These are phyloP conservation scores for Xestobium rufovillosum DNA, from an alignment of 2,888 invertebrate species.

Conservation along the genomic window DNA sequence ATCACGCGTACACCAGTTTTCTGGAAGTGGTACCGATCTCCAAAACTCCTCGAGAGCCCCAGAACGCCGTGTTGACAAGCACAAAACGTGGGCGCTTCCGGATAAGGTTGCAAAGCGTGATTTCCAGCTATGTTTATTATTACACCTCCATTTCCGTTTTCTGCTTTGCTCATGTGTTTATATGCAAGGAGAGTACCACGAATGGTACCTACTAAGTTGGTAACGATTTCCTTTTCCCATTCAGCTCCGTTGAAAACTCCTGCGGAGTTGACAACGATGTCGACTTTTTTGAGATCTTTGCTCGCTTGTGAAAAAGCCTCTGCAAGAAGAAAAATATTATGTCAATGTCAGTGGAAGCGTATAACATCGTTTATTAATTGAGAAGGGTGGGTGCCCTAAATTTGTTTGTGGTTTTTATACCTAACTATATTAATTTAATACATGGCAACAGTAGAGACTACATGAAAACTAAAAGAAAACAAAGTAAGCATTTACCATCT, in stretches of 20 bases:
- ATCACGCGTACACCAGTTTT: background rate
- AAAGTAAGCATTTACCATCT: background rate
- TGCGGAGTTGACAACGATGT: conserved; percentile 25
- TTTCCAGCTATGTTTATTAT: background rate
- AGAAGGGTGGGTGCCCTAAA: too few species aligned
- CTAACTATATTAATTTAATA: too few species aligned
- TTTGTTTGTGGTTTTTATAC: too few species aligned
- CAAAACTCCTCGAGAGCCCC: conserved; percentile 3
- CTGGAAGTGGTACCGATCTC: background rate
- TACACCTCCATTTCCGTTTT: background rate
- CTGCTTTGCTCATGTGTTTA: background rate
- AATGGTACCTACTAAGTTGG: conserved; percentile 2
- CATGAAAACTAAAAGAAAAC: too few species aligned
- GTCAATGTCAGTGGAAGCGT: background rate
- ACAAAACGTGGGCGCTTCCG: background rate
- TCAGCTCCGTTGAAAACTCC: conserved; percentile 17
- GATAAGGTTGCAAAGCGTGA: background rate
- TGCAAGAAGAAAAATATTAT: conserved; percentile 10
- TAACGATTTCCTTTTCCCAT: conserved; percentile 3
- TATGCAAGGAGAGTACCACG: background rate
- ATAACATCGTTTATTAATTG: too few species aligned
- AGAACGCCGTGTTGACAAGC: background rate
- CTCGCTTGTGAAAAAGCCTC: conserved; percentile 26
- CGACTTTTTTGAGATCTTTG: conserved; percentile 22
- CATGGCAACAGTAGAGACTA: too few species aligned